A percentile compares a stretch with the other conserved stretches of the same genome.
These are phyloP conservation scores for Protosalanx chinensis DNA, from an alignment of 2,797 vertebrate genomes.

Conservation along the genomic window DNA sequence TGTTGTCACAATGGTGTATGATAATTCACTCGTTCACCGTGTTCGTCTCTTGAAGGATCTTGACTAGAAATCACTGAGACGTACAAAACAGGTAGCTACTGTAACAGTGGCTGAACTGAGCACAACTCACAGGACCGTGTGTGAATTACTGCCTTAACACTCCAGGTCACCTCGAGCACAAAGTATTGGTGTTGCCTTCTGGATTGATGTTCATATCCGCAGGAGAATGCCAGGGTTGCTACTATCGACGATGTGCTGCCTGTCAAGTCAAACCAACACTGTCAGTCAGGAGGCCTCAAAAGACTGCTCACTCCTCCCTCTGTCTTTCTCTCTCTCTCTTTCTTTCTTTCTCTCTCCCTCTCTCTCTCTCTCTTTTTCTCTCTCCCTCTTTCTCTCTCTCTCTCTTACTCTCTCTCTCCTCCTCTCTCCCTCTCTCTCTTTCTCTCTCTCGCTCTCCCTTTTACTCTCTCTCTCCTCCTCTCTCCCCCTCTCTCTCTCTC, in stretches of 20 bases:
- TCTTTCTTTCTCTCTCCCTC: too few relatives aligned
- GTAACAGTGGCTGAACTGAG: background rate
- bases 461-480: too few relatives aligned
- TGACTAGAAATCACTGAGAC: background rate
- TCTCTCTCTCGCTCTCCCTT: too few relatives aligned
- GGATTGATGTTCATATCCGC: slow-evolving; percentile 53
- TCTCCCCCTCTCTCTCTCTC: too few relatives aligned
- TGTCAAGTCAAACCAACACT: slow-evolving; percentile 63
- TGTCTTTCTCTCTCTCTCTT: too few relatives aligned
- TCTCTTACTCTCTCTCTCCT: too few relatives aligned
- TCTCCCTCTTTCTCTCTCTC: too few relatives aligned
- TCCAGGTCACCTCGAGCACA: background rate
- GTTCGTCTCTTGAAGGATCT: background rate
- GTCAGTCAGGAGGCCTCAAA: slow-evolving; percentile 52
- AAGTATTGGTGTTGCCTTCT: background rate
- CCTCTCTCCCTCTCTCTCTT: too few relatives aligned
- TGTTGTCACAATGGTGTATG: background rate
- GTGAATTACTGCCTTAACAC: background rate
- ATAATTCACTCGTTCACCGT: background rate
- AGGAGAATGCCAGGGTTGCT: slow-evolving; percentile 57
- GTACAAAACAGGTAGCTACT: background rate
- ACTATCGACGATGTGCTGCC: slow-evolving; percentile 42
- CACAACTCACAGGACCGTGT: background rate
- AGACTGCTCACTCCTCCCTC: slow-evolving; percentile 31
- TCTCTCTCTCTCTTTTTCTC: too few relatives aligned